Evolutionary conservation across 2,113 vertebrate species (phyloP), one percentile per base, ranked within the genome.

Genomic region (Coreoperca whiteheadi): DNA sequence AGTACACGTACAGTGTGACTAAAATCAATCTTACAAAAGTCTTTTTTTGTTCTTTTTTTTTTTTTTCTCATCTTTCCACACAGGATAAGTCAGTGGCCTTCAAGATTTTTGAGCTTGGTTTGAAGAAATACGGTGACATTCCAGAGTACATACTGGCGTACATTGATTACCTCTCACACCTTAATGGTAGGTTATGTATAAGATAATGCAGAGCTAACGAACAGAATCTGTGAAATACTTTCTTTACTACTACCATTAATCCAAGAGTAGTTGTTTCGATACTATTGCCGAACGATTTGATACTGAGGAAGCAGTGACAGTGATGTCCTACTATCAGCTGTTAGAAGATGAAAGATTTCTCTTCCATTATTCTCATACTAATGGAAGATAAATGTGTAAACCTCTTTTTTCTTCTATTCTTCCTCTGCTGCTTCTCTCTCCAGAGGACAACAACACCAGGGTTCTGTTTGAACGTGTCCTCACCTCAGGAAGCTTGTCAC

Each of bases 81-180:
- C 94, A 99, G 98, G 98, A 99, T 94, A 99, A 99, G 90, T 99
- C 98, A 11, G 98, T 99, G 95, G 98, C 98, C 95, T 99, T 99
- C 92, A 99, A 99, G 94, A 99, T 99, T 93, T 99, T 99, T 95
- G 98, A 99, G 89, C 96, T 99, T 56, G 98, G 98, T 71, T 94
- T 99, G 89, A 99, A 99, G 95, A 99, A 99, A 92, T 99, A 99
- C 8, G 98, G 98, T 20, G 98, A 99, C 93, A 97, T 99, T 95
- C 98, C 98, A 91, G 98, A 99, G 94, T 99, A 99, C 79, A 99
- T 99, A 53, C 94, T 99, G 87, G 98, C 98, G 0, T 99, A 99
- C 91, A 99, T 99, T 16, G 98, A 99, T 94, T 99, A 99, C 93
- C 97, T 99, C 89, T 99, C 98, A 87, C 98, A 99, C 81, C 97